These are phyloP conservation scores for Sandelia bainsii DNA, from an alignment of 2,797 vertebrate species.

Conservation along the genomic window DNA sequence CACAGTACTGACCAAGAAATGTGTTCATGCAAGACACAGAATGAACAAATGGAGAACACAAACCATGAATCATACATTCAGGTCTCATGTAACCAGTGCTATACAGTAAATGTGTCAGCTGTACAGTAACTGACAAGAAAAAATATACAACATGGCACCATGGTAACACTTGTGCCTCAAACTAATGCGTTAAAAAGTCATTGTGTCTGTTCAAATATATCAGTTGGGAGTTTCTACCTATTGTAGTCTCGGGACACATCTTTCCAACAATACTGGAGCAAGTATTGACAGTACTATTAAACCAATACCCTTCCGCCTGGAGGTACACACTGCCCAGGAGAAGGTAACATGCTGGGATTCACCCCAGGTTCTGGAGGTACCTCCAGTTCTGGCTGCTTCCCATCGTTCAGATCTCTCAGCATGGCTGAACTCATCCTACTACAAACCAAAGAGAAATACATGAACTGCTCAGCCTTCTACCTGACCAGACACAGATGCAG, in stretches of 20 bases:
- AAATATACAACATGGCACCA: not conserved
- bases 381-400: too few species aligned
- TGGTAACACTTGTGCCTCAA: not conserved
- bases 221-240: not conserved
- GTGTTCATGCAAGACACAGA: slow-evolving; percentile 3
- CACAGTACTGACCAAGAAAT: not conserved
- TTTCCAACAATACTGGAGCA: not conserved
- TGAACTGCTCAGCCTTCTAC: not conserved
- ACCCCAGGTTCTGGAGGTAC: too few species aligned
- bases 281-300: too few species aligned
- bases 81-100: not conserved
- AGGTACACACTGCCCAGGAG: too few species aligned
- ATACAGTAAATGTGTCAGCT: not conserved
- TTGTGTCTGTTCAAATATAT: not conserved
- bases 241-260: not conserved
- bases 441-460: not conserved
- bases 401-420: too few species aligned
- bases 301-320: too few species aligned
- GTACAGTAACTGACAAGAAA: slow-evolving; percentile 3
- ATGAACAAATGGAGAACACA: not conserved
- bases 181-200: not conserved
- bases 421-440: not conserved
- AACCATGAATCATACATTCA: not conserved
- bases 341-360: too few species aligned
- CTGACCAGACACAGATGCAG: not conserved